A percentile compares a stretch with the other conserved stretches of the same genome.
Evolutionary conservation across 2,888 invertebrate genomes (phyloP).

Genomic region (Habroteleia sp.): DNA sequence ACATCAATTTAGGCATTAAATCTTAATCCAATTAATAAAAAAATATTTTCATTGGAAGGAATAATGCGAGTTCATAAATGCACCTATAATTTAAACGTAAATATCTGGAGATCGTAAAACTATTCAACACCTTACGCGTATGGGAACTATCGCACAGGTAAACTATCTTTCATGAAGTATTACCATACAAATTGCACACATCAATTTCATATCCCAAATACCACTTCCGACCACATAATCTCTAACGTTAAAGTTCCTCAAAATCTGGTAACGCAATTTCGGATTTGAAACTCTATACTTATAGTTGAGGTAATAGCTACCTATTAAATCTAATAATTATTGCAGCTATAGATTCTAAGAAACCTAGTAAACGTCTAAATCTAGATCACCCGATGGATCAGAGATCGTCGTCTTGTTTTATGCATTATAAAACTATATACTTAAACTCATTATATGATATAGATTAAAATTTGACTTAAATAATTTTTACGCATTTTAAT

Average conservation of each 20-base stretch:
- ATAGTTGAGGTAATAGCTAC: slow-evolving; percentile 28
- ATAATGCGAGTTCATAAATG: neutral
- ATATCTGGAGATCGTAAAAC: slow-evolving; percentile 14
- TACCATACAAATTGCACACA: slow-evolving; percentile 44
- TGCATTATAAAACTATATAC: neutral
- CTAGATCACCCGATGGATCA: no score
- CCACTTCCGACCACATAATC: slow-evolving; percentile 32
- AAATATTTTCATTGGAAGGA: slow-evolving; percentile 7
- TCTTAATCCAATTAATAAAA: no score
- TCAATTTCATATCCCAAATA: slow-evolving; percentile 19
- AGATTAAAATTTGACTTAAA: no score
- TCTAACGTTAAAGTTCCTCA: slow-evolving; percentile 14
- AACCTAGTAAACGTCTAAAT: slow-evolving; percentile 4
- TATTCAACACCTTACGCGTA: slow-evolving; percentile 14
- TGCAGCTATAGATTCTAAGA: slow-evolving; percentile 18
- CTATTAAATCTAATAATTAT: slow-evolving; percentile 41
- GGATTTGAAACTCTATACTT: slow-evolving; percentile 36
- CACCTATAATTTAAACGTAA: neutral
- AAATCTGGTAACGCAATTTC: slow-evolving; percentile 35
- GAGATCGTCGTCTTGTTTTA: neutral
- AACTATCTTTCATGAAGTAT: slow-evolving; percentile 37
- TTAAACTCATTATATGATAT: no score
- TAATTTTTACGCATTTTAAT: no score
- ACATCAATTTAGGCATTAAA: no score
- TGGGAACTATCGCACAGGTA: slow-evolving; percentile 11